These are phyloP conservation scores for Sussaba pulchella DNA, from an alignment of 2,888 invertebrate genomes.

Conservation along the genomic window DNA sequence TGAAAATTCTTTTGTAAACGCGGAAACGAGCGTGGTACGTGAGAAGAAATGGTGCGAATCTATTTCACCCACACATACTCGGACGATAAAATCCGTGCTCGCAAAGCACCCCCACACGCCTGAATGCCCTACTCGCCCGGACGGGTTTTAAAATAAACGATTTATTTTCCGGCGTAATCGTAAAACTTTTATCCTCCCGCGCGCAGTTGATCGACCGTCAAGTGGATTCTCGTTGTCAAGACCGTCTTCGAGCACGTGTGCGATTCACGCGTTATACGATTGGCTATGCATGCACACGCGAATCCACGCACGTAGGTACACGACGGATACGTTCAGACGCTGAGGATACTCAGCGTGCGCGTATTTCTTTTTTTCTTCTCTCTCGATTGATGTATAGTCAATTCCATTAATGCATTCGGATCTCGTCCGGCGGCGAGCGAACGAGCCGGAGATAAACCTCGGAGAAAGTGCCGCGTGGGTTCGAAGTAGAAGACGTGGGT, in stretches of 20 bases:
- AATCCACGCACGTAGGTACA: neutral
- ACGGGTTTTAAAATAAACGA: slow-evolving; percentile 52
- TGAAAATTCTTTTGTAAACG: slow-evolving; percentile 32
- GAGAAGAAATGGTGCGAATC: slow-evolving; percentile 25
- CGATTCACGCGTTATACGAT: neutral
- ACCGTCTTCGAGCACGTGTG: slow-evolving; percentile 6
- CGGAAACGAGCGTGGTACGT: neutral
- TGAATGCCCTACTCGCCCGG: slow-evolving; percentile 14
- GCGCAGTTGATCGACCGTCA: slow-evolving; percentile 37
- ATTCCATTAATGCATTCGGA: slow-evolving; percentile 67
- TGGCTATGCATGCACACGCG: neutral
- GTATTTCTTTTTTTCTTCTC: slow-evolving; percentile 66
- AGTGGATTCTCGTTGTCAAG: slow-evolving; percentile 31
- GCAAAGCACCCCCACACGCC: neutral
- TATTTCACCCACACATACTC: slow-evolving; percentile 5
- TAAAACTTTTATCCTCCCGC: slow-evolving; percentile 54
- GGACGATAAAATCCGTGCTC: slow-evolving; percentile 1
- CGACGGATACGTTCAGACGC: slow-evolving; percentile 8
- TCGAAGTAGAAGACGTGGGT: slow-evolving; percentile 24
- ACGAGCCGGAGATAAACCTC: slow-evolving; percentile 47
- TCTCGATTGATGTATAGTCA: slow-evolving; percentile 68
- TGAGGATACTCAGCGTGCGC: slow-evolving; percentile 52
- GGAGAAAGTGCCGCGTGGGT: slow-evolving; percentile 14
- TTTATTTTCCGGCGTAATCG: slow-evolving; percentile 58
- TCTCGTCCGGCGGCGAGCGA: slow-evolving; percentile 56